A percentile compares a stretch with the other conserved stretches of the same genome.
Conservation (phyloP, 2,113 vertebrate species). For the Tauraco erythrolophus region DNA sequence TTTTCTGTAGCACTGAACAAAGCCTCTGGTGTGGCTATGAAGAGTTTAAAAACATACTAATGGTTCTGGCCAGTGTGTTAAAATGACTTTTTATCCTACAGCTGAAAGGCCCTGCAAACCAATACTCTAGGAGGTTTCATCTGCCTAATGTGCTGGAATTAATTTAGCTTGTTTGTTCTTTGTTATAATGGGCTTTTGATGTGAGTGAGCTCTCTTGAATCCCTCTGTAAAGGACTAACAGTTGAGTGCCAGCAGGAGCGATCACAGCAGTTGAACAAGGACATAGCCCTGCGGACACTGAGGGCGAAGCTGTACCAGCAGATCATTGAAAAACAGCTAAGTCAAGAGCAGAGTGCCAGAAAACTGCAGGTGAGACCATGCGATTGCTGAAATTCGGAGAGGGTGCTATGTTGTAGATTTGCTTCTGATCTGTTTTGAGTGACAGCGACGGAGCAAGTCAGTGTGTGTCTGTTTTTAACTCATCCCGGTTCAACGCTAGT, state of each 20-base stretch:
- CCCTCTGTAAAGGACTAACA: slow-evolving; percentile 74
- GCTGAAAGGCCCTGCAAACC: background rate
- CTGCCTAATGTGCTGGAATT: background rate
- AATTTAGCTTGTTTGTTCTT: slow-evolving; percentile 16
- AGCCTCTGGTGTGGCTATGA: background rate
- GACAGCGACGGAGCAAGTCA: background rate
- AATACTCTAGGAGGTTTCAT: background rate
- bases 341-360: slow-evolving; percentile 78
- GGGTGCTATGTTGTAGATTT: background rate
- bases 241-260: slow-evolving; percentile 93
- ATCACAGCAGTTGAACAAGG: slow-evolving; percentile 90
- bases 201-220: background rate
- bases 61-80: background rate
- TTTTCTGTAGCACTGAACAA: background rate
- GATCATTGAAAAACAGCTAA: slow-evolving; percentile 76
- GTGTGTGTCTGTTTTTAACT: background rate
- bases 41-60: background rate
- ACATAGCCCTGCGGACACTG: slow-evolving; percentile 85
- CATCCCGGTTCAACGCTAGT: fast-evolving
- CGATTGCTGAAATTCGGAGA: background rate
- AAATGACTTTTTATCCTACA: background rate
- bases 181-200: background rate
- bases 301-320: slow-evolving; percentile 85
- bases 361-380: slow-evolving; percentile 85
- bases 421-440: background rate